Conservation (phyloP, 2,113 vertebrate species). For the Sardina pilchardus region DNA sequence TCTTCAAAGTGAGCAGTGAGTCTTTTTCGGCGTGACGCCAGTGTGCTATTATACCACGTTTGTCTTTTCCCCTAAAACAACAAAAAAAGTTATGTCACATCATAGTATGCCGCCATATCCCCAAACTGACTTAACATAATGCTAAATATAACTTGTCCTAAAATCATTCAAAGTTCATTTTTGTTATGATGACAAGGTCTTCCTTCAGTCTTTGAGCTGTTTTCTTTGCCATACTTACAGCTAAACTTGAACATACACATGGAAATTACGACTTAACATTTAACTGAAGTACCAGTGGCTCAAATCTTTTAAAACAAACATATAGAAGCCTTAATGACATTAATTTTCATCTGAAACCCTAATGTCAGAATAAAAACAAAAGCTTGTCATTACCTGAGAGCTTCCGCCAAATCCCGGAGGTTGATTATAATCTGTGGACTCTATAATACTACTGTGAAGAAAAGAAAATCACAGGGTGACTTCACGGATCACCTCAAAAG, state of each 20-base stretch:
- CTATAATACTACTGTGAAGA: constrained; percentile 88
- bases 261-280: too few relatives aligned
- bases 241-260: too few relatives aligned
- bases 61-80: constrained; percentile 91
- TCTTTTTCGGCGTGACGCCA: constrained; percentile 91
- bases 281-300: too few relatives aligned
- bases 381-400: constrained; percentile 78
- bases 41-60: constrained; percentile 94
- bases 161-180: too few relatives aligned
- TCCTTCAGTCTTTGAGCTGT: too few relatives aligned
- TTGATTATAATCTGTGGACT: constrained; percentile 89
- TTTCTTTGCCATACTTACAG: too few relatives aligned
- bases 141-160: too few relatives aligned
- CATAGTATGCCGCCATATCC: not conserved
- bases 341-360: not conserved
- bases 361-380: not conserved
- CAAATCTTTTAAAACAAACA: too few relatives aligned
- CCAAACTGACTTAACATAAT: not conserved
- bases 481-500: not conserved
- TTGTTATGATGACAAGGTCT: too few relatives aligned
- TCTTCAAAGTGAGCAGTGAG: constrained; percentile 98
- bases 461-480: not conserved
- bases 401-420: constrained; percentile 90
- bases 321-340: not conserved
- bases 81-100: constrained; percentile 15